Conservation (phyloP, 2,888 invertebrate species). For the Ennomos erosarius region DNA sequence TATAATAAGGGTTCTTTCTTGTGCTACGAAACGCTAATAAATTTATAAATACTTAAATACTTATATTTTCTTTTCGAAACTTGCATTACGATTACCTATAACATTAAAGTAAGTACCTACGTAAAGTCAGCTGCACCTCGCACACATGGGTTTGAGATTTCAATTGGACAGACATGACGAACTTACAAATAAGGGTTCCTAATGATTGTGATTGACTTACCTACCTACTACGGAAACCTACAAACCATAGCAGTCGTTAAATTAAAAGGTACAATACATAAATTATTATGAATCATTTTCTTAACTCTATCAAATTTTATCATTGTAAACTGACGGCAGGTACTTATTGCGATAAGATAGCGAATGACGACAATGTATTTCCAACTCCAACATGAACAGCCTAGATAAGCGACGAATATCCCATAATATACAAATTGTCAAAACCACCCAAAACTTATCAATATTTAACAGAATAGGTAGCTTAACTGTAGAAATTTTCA, state of each 20-base stretch:
- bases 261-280: background rate
- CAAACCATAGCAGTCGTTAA: slow-evolving; percentile 9
- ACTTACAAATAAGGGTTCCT: too few relatives aligned
- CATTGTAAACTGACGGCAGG: slow-evolving; percentile 67
- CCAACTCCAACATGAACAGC: slow-evolving; percentile 53
- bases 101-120: too few relatives aligned
- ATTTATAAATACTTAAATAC: too few relatives aligned
- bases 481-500: too few relatives aligned
- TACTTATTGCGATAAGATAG: slow-evolving; percentile 74
- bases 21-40: too few relatives aligned
- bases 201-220: too few relatives aligned
- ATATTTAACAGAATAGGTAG: slow-evolving; percentile 1
- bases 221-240: background rate
- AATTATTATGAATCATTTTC: slow-evolving; percentile 60
- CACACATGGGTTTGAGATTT: too few relatives aligned
- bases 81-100: too few relatives aligned
- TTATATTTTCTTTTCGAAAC: too few relatives aligned
- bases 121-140: too few relatives aligned
- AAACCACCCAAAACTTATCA: background rate
- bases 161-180: too few relatives aligned
- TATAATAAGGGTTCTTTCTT: too few relatives aligned
- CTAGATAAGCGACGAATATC: slow-evolving; percentile 39
- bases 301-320: slow-evolving; percentile 64
- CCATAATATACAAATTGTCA: slow-evolving; percentile 22
- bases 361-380: slow-evolving; percentile 66